These are phyloP conservation scores for Ginglymostoma cirratum DNA, from an alignment of 2,113 vertebrate species.

Conservation along the genomic window DNA sequence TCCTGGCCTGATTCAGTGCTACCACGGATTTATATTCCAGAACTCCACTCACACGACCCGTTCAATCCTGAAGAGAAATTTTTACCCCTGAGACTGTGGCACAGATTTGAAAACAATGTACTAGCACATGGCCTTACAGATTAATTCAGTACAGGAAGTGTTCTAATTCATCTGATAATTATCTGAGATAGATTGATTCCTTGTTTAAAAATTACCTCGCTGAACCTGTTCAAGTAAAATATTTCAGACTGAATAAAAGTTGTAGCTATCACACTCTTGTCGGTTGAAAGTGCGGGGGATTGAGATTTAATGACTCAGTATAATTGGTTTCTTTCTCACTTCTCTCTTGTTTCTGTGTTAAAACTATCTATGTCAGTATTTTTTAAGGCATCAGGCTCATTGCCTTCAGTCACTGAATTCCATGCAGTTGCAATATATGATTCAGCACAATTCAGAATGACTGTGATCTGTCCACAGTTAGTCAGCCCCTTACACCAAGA, in stretches of 20 bases:
- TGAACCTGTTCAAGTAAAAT: background rate
- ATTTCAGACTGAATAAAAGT: background rate
- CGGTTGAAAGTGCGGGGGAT: background rate
- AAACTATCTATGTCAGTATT: background rate
- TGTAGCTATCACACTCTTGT: background rate
- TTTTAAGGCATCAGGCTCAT: background rate
- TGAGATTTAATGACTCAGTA: slow-evolving; percentile 11
- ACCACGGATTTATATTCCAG: background rate
- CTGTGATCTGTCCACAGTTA: slow-evolving; percentile 18
- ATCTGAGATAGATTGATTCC: background rate
- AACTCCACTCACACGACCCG: background rate
- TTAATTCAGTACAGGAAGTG: background rate
- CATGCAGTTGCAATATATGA: slow-evolving; percentile 32
- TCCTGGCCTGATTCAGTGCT: background rate
- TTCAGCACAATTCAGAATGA: slow-evolving; percentile 37
- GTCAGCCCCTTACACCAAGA: background rate
- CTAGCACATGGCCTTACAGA: background rate
- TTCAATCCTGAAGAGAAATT: background rate
- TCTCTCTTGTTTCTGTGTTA: too few species aligned
- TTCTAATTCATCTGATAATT: background rate
- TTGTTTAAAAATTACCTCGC: background rate
- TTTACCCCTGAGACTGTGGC: background rate
- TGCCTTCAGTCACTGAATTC: background rate
- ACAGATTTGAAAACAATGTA: background rate
- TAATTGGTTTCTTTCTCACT: background rate